Percentiles rank a stretch among this genome's conserved stretches.
phyloP scores from a whole-genome alignment of 2,888 invertebrate genomes.

The Pecten maximus region DNA sequence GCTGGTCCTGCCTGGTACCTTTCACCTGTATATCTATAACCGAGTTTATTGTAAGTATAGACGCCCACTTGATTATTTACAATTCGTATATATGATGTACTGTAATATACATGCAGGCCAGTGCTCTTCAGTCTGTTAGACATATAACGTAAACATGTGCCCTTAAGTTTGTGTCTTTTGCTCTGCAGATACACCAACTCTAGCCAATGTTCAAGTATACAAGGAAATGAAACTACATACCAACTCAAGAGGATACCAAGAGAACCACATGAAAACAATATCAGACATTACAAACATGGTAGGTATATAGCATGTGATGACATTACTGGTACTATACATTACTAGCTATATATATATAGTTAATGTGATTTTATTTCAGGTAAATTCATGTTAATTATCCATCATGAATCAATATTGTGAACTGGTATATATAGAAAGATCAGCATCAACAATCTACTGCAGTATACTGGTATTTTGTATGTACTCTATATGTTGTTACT shows the following conservation, averaged over 20 bases:
- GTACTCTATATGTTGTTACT: too few species aligned
- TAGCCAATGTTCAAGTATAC: constrained; percentile 36
- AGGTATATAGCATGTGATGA: constrained; percentile 7
- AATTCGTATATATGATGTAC: not conserved
- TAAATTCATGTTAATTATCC: not conserved
- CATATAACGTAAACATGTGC: not conserved
- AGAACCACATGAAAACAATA: constrained; percentile 43
- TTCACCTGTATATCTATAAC: not conserved
- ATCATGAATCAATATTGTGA: not conserved
- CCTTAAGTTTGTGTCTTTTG: not conserved
- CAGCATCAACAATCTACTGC: too few species aligned
- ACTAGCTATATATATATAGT: not conserved
- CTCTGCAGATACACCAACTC: constrained; percentile 6
- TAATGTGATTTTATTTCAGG: not conserved
- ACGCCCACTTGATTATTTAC: not conserved
- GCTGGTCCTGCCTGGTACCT: not conserved
- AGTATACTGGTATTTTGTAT: too few species aligned
- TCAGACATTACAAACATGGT: constrained; percentile 48
- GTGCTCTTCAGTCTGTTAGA: not conserved
- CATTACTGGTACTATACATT: not conserved
- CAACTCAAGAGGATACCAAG: constrained; percentile 18
- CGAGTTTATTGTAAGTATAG: not conserved
- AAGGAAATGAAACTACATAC: constrained; percentile 42
- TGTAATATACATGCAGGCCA: not conserved
- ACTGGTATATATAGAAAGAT: not conserved